Evolutionary conservation across 1,140 invertebrate genomes (phyloP), one percentile per base, ranked within the genome.

Genomic region (Leptinotarsa lineolata): DNA sequence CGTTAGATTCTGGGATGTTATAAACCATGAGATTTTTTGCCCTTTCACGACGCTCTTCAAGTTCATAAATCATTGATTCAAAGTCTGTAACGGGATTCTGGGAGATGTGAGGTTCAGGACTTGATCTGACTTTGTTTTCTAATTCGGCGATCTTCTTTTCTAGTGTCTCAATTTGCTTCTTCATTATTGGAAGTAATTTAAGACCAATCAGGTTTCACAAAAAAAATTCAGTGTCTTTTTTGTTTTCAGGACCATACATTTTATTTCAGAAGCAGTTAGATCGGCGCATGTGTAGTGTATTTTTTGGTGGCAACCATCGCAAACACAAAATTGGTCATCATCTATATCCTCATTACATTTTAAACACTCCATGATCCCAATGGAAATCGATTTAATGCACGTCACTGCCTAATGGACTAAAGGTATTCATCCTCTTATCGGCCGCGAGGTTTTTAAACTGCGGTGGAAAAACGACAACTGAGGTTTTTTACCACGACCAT

Each of bases 291-390:
- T 63, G 18, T 63, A 63, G 22, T 63, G 60, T 15, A 63, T 63
- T 13, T 13, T n/a, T 8, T 63, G 60, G 22, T 63, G 13, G 18
- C 60, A 63, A n/a, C 60, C 15, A 63, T 63, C 60, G 18, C 60
- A 63, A n/a, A 18, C 60, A 63, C 60, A 63, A 16, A n/a, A 63
- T 63, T 63, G 60, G 13, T 63, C 60, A 63, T 63, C 18, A 63
- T 63, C 18, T n/a, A 63, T 63, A 18, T n/a, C 60, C 60, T 24
- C 15, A 22, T 63, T 18, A 63, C 60, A 63, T 63, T 63, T 63
- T 11, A 63, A 20, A 20, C 54, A 58, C 54, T n/a, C 15, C 54
- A 58, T 58, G 54, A 58, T 58, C 24, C 24, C 24, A 30, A 30
- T 30, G 24, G 24, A 30, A 30, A 30, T 30, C 24, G 24, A 6